These are phyloP conservation scores for Serripes groenlandicus DNA, from an alignment of 2,888 invertebrate species.

Conservation along the genomic window DNA sequence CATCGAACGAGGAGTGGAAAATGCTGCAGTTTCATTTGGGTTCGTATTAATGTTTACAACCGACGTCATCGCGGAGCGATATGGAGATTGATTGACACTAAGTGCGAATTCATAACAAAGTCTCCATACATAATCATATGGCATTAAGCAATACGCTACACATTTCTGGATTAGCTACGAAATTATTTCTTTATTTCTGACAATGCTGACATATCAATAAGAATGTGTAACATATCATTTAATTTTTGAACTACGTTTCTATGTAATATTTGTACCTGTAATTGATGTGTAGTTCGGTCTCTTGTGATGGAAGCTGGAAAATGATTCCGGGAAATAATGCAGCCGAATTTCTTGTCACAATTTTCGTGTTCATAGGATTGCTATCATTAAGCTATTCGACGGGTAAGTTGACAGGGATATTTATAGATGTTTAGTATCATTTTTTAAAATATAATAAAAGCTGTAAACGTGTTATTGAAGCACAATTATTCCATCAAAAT, in stretches of 20 bases:
- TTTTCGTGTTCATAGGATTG: conserved; percentile 19
- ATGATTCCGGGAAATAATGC: conserved; percentile 14
- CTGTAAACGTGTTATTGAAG: not conserved
- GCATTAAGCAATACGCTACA: too few species aligned
- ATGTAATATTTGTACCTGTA: conserved; percentile 2
- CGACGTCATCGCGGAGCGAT: conserved; percentile 13
- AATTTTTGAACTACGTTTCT: conserved; percentile 13
- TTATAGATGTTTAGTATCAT: too few species aligned
- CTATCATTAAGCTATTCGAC: not conserved
- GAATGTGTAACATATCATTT: too few species aligned
- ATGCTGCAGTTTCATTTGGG: too few species aligned
- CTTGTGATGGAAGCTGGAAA: conserved; percentile 35
- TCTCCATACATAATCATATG: too few species aligned
- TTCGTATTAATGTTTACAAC: conserved; percentile 31
- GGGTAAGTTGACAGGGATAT: too few species aligned
- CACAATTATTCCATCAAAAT: not conserved
- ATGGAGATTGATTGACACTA: not conserved
- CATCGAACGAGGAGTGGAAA: too few species aligned
- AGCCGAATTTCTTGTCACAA: not conserved
- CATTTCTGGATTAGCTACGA: too few species aligned
- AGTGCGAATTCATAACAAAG: too few species aligned
- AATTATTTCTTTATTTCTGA: too few species aligned
- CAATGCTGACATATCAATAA: too few species aligned
- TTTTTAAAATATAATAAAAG: not conserved
- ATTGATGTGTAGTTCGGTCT: conserved; percentile 18